Conservation (phyloP, 2,888 invertebrate genomes). For the Calliphora vomitoria region DNA sequence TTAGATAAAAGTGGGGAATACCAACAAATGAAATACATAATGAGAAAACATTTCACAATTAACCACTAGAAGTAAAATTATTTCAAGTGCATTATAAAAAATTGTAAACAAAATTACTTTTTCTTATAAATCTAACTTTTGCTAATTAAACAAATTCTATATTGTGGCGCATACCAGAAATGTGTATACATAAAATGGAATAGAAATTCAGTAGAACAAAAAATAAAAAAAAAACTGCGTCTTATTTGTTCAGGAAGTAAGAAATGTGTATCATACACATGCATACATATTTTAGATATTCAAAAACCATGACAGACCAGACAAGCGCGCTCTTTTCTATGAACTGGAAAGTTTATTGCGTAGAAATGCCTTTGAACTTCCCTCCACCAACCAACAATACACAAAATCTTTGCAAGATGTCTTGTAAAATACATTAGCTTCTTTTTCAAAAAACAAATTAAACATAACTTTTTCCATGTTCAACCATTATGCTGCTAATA, state of each 20-base stretch:
- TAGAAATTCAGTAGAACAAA: not conserved
- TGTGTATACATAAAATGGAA: not conserved
- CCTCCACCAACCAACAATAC: not conserved
- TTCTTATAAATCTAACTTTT: no score
- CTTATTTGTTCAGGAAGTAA: not conserved
- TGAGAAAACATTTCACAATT: no score
- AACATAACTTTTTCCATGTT: not conserved
- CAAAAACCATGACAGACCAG: not conserved
- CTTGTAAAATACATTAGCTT: no score
- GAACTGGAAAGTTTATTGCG: not conserved
- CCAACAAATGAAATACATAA: not conserved
- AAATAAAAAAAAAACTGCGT: not conserved
- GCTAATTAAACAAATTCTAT: not conserved
- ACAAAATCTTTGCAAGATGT: no score
- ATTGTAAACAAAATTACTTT: no score
- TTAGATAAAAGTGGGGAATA: not conserved
- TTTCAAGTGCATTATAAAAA: no score
- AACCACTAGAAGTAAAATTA: no score
- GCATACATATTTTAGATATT: conserved; percentile 3
- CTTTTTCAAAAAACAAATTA: not conserved
- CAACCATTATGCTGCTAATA: no score
- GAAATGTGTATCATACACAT: not conserved
- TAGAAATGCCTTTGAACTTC: not conserved
- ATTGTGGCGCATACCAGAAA: not conserved
- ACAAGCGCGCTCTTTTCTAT: not conserved